Conservation (phyloP, 2,113 vertebrate species). For the Tetrao urogallus region DNA sequence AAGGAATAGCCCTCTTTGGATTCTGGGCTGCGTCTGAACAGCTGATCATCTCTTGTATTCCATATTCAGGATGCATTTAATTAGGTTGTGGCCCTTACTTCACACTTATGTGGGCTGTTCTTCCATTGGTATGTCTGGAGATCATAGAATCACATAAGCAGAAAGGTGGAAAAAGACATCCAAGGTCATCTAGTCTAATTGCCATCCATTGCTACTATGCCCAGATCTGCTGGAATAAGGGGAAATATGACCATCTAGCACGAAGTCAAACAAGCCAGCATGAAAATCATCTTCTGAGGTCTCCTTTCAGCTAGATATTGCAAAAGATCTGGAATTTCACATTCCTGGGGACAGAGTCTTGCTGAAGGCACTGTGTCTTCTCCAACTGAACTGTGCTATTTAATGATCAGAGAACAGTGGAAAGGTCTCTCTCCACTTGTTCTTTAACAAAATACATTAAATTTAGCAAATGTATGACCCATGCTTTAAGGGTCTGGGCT, state of each 20-base stretch:
- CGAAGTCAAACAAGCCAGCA: background rate
- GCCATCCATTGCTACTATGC: no score
- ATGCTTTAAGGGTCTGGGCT: background rate
- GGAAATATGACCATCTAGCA: background rate
- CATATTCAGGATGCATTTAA: background rate
- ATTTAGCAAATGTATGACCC: background rate
- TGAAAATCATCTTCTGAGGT: background rate
- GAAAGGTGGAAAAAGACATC: no score
- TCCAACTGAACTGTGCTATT: background rate
- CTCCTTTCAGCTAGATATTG: background rate
- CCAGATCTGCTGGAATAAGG: background rate
- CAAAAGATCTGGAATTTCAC: background rate
- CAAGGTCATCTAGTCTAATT: no score
- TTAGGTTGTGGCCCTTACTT: background rate
- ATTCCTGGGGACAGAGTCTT: background rate
- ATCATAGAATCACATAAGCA: no score
- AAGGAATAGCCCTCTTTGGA: background rate
- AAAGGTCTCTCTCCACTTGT: background rate
- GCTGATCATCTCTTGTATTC: background rate
- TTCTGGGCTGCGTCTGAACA: background rate
- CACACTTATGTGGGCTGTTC: background rate
- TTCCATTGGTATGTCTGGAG: background rate
- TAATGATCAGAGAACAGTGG: background rate
- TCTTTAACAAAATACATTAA: background rate
- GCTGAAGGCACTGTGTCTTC: fast-evolving